Conservation (phyloP, 2,797 vertebrate species). For the Chaetodon trifasciatus region DNA sequence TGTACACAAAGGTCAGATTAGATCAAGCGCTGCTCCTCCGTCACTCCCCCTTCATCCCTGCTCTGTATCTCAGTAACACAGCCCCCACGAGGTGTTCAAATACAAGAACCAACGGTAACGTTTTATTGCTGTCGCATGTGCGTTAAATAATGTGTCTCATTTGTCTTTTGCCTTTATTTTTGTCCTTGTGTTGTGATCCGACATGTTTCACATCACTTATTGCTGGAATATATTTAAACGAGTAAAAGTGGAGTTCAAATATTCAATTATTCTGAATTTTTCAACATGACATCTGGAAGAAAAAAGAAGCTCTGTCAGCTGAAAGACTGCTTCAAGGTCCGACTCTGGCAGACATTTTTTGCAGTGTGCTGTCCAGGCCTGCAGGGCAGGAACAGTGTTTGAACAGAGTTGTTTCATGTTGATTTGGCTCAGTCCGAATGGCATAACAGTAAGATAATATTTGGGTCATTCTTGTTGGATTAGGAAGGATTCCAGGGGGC, state of each 20-base stretch:
- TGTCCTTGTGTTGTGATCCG: not conserved
- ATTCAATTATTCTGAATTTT: not conserved
- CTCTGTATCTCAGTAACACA: not conserved
- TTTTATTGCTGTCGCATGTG: not conserved
- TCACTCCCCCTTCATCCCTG: not conserved
- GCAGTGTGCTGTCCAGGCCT: not conserved
- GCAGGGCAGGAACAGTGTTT: slow-evolving; percentile 11
- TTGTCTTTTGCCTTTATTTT: not conserved
- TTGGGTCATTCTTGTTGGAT: slow-evolving; percentile 52
- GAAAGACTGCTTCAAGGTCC: not conserved
- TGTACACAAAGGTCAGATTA: not conserved
- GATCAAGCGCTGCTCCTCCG: not conserved
- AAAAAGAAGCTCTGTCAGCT: not conserved
- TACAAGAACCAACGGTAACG: not conserved
- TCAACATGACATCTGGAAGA: not conserved
- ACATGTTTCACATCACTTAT: not conserved
- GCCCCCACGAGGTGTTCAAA: not conserved
- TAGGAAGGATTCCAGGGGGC: slow-evolving; percentile 16
- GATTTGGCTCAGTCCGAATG: slow-evolving; percentile 1
- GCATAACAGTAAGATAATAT: slow-evolving; percentile 36
- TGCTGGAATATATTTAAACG: not conserved
- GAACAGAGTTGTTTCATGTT: slow-evolving; percentile 21
- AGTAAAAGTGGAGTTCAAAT: not conserved
- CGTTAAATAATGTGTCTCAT: too few species aligned
- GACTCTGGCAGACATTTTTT: not conserved